Conservation (phyloP, 2,797 vertebrate species). For the Agapornis canus region DNA sequence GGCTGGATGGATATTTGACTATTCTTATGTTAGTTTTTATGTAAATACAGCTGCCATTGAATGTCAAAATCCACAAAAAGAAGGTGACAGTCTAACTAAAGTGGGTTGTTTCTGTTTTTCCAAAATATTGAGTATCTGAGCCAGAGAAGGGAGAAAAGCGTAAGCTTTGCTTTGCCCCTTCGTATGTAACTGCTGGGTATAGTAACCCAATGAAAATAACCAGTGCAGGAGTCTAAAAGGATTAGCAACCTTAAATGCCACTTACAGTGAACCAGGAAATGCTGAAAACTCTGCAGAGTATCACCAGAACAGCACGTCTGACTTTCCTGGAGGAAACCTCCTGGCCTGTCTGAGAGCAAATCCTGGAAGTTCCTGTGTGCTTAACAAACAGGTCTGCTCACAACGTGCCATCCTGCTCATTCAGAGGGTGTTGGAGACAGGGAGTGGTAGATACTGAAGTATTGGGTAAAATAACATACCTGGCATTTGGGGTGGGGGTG, state of each 20-base stretch:
- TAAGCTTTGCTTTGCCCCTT: not conserved
- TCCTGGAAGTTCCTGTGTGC: not conserved
- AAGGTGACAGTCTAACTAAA: not conserved
- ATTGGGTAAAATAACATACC: not conserved
- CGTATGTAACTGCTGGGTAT: not conserved
- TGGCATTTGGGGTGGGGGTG: not conserved
- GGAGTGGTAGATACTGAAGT: constrained; percentile 33
- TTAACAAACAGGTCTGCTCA: constrained; percentile 1
- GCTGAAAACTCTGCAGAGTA: not conserved
- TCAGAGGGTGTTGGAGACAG: constrained; percentile 4
- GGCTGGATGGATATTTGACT: not conserved
- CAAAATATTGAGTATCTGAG: not conserved
- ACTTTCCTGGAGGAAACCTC: not conserved
- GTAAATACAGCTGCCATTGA: not conserved
- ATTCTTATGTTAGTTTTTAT: not conserved
- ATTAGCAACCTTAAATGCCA: constrained; percentile 7
- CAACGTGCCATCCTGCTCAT: not conserved
- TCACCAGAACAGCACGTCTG: not conserved
- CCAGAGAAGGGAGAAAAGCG: not conserved
- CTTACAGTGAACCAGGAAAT: not conserved
- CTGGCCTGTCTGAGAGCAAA: not conserved
- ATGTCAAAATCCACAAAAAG: not conserved
- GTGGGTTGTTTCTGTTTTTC: not conserved
- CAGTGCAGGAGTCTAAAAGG: constrained; percentile 19
- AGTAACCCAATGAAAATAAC: not conserved